A percentile compares a stretch with the other conserved stretches of the same genome.
Conservation (phyloP, 2,113 vertebrate genomes). For the Antigone vipio region DNA sequence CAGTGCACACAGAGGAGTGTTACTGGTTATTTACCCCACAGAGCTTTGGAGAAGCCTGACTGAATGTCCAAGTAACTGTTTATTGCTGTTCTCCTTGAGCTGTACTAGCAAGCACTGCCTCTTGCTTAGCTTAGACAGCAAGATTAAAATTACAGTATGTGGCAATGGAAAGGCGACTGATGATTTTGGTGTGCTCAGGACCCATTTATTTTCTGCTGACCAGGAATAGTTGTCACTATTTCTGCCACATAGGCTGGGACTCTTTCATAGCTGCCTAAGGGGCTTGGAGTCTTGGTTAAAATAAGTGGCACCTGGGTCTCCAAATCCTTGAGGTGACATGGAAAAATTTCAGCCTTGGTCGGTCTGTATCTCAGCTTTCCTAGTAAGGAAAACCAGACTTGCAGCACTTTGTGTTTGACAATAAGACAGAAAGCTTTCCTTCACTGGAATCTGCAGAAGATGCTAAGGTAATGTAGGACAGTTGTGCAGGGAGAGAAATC, state of each 20-base stretch:
- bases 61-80: not conserved
- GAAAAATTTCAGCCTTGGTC: not conserved
- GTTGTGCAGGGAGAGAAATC: not conserved
- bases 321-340: not conserved
- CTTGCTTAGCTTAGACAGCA: not conserved
- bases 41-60: not conserved
- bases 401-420: not conserved
- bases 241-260: not conserved
- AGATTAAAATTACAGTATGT: not conserved
- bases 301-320: not conserved
- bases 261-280: not conserved
- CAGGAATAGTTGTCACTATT: not conserved
- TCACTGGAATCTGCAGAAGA: not conserved
- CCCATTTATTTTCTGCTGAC: not conserved
- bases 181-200: not conserved
- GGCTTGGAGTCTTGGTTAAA: not conserved
- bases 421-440: not conserved
- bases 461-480: not conserved
- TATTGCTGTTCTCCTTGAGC: not conserved
- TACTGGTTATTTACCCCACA: not conserved
- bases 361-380: not conserved
- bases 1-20: fast-evolving
- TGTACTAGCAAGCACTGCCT: not conserved
- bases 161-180: not conserved
- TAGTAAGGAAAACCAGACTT: not conserved